Conservation (phyloP, 2,797 vertebrate species). For the Gastrophryne carolinensis region DNA sequence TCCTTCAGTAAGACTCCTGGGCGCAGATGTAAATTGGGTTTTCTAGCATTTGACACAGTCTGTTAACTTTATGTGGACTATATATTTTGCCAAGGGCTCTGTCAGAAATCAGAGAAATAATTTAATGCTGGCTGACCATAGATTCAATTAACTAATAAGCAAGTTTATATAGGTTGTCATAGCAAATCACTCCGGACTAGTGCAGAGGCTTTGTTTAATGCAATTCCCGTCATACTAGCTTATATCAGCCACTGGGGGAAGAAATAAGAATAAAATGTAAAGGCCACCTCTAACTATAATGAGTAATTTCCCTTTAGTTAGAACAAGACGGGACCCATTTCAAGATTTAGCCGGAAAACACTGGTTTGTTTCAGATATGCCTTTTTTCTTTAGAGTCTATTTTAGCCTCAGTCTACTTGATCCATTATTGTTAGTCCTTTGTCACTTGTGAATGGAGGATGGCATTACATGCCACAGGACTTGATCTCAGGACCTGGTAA, state of each 20-base stretch:
- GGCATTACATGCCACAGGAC: too few relatives aligned
- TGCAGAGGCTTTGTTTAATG: slow-evolving; percentile 50
- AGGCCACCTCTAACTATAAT: too few relatives aligned
- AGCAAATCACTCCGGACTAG: slow-evolving; percentile 48
- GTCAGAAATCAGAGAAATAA: slow-evolving; percentile 56
- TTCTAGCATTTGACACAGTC: slow-evolving; percentile 59
- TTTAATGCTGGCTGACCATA: slow-evolving; percentile 54
- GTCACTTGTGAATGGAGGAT: too few relatives aligned
- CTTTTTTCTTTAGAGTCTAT: too few relatives aligned
- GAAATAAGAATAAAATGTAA: too few relatives aligned
- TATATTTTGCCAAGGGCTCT: slow-evolving; percentile 56
- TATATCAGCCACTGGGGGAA: slow-evolving; percentile 48
- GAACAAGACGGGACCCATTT: too few relatives aligned
- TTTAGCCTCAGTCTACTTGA: too few relatives aligned
- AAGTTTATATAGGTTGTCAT: slow-evolving; percentile 55
- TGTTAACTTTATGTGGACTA: slow-evolving; percentile 54
- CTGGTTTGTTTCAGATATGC: too few relatives aligned
- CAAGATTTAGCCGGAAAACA: too few relatives aligned
- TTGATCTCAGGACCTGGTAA: too few relatives aligned
- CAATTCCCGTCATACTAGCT: slow-evolving; percentile 41
- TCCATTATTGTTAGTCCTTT: too few relatives aligned
- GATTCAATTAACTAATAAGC: slow-evolving; percentile 60
- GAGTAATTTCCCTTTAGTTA: too few relatives aligned
- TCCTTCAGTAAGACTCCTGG: not conserved
- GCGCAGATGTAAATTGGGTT: slow-evolving; percentile 23